phyloP scores from a whole-genome alignment of 2,888 invertebrate species.

The Agelastica alni region DNA sequence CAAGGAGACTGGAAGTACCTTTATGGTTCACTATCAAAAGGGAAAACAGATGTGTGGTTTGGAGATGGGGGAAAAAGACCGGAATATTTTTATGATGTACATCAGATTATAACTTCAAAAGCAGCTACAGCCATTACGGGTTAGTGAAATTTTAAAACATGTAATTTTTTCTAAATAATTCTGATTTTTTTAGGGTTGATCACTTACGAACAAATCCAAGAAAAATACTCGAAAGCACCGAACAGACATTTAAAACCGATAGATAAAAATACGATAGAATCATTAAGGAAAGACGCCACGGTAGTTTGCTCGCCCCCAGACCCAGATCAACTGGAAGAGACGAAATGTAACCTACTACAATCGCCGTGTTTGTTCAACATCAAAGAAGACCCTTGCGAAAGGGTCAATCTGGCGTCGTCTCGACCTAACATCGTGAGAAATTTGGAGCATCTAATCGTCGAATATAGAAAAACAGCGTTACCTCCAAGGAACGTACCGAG shows the following conservation, averaged over 20 bases:
- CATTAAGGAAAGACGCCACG: conserved; percentile 46
- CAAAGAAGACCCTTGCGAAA: conserved; percentile 60
- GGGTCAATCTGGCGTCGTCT: conserved; percentile 55
- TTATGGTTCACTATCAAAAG: conserved; percentile 59
- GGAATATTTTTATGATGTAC: conserved; percentile 54
- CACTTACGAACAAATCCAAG: conserved; percentile 57
- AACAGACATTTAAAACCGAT: conserved; percentile 39
- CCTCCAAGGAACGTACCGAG: conserved; percentile 56
- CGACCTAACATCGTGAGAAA: conserved; percentile 53
- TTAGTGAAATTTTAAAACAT: conserved; percentile 25
- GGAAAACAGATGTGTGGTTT: conserved; percentile 55
- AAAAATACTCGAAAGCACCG: conserved; percentile 43
- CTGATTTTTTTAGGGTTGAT: conserved; percentile 38
- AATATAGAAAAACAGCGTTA: conserved; percentile 55
- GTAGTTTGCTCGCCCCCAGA: conserved; percentile 42
- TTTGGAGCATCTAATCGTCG: conserved; percentile 56
- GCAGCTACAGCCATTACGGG: conserved; percentile 57
- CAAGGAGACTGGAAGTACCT: conserved; percentile 68
- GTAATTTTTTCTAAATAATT: background rate
- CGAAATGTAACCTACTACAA: conserved; percentile 48
- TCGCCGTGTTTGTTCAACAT: conserved; percentile 61
- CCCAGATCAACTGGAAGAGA: conserved; percentile 39
- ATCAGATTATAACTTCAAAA: conserved; percentile 56
- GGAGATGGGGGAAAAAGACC: conserved; percentile 55
- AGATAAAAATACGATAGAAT: conserved; percentile 37